These are phyloP conservation scores for human DNA, from an alignment of 2,113 vertebrate genomes.

Conservation along the genomic window GRCh38 chr7:47133501-47134000, in stretches of 20 bases:
- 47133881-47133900: neutral
- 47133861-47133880: neutral
- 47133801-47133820: neutral
- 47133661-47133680: neutral
- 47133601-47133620: neutral
- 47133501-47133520: too few species aligned
- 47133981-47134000: neutral
- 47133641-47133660: neutral
- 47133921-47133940: neutral
- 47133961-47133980: neutral
- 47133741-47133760: neutral
- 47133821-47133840: neutral
- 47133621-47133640: neutral
- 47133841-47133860: neutral
- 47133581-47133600: neutral
- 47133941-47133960: neutral
- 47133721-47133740: neutral
- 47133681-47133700: neutral
- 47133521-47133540: neutral
- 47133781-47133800: neutral
- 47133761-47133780: neutral
- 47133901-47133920: neutral
- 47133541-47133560: neutral
- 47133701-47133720: neutral
- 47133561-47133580: too few species aligned